Percentiles rank a stretch among this genome's conserved stretches.
These are phyloP conservation scores for Trinectes maculatus DNA, from an alignment of 2,113 vertebrate species.

Conservation along the genomic window DNA sequence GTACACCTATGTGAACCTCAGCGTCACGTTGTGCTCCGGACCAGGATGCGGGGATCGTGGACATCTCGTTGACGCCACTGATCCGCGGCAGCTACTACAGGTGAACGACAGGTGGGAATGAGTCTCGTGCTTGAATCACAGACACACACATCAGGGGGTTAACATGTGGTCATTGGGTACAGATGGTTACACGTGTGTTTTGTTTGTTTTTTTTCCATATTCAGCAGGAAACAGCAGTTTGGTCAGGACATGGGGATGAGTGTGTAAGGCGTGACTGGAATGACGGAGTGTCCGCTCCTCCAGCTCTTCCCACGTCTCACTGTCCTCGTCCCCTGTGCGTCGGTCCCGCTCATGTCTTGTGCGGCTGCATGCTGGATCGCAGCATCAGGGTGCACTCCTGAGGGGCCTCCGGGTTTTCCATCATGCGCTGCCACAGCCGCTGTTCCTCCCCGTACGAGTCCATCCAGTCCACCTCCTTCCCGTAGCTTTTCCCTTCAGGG, in stretches of 20 bases:
- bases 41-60: constrained; percentile 47
- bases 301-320: constrained; percentile 20
- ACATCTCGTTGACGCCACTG: constrained; percentile 31
- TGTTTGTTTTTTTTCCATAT: constrained; percentile 24
- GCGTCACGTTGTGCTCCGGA: constrained; percentile 38
- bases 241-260: constrained; percentile 54
- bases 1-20: constrained; percentile 8
- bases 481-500: constrained; percentile 88
- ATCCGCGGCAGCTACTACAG: constrained; percentile 32
- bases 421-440: constrained; percentile 93
- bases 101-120: constrained; percentile 55
- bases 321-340: constrained; percentile 16
- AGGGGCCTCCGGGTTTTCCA: constrained; percentile 87
- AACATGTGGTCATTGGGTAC: constrained; percentile 62
- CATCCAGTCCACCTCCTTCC: constrained; percentile 95
- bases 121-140: constrained; percentile 32
- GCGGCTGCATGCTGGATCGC: constrained; percentile 91
- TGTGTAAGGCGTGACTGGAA: constrained; percentile 77
- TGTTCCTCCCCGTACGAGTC: constrained; percentile 94
- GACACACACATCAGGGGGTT: constrained; percentile 41
- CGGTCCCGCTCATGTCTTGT: constrained; percentile 72
- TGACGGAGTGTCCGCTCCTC: constrained; percentile 10
- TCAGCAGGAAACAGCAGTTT: constrained; percentile 52
- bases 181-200: constrained; percentile 30
- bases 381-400: constrained; percentile 94